Evolutionary conservation across 2,113 vertebrate genomes (phyloP), one percentile per base, ranked within the genome.

Genomic region (Perca schrenkii): DNA sequence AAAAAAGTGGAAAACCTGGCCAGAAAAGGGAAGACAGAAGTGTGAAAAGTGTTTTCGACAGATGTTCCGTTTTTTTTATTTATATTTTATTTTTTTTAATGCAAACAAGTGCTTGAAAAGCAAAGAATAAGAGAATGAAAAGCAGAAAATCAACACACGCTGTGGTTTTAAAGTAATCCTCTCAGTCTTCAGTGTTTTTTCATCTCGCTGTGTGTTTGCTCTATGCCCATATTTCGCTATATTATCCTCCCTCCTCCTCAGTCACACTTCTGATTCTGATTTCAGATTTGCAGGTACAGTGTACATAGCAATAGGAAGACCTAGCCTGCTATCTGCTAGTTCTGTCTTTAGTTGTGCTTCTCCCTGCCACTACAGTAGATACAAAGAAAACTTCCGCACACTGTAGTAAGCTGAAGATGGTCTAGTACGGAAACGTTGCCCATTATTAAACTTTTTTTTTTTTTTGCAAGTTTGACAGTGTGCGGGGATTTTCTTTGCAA

Each of bases 261-360:
- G 31, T 84, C 58, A 82, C 64, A 47, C 40, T 43, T 11, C 2
- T 43, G 40, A 43, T 43, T 43, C 40, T 40, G 8, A 40, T 40
- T 43, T 34, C 6, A 34, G 34, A 34, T 34, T 34, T 5, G 6
- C 34, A 34, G 34, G 34, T 34, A 34, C 28, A 28, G 28, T 28
- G 28, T 28, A 28, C 6, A 34, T 5, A 70, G 69, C 70, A 68
- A 58, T 46, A 52, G 63, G 63, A 74, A 53, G 53, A 56, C 36
- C 19, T 61, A 25, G 65, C 56, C 6, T 21, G 47, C 65, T 86
- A 74, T 83, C 74, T 84, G 65, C 56, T 68, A 21, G 63, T 85
- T 90, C 75, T 79, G n/a, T 65, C 79, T 89, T 86, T 74, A 79
- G 85, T 79, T 77, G 80, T 57, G 36, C 70, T 82, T 82, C 66